Percentiles rank a stretch among this genome's conserved stretches.
These are phyloP conservation scores for Merluccius polli DNA, from an alignment of 2,797 vertebrate species.

Conservation along the genomic window DNA sequence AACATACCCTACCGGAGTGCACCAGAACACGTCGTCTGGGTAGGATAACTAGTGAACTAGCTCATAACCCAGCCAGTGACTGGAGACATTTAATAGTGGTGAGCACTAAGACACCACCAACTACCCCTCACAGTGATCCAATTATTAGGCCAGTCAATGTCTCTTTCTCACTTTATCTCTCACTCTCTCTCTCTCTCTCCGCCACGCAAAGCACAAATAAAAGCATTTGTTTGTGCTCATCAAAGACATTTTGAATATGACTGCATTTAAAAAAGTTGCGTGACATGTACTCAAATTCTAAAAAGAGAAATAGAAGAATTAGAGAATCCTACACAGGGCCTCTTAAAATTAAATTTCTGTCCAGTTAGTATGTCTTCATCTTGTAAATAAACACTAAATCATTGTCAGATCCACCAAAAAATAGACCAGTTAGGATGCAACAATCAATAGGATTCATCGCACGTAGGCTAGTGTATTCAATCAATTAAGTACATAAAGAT, in stretches of 20 bases:
- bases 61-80: not conserved
- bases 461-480: not conserved
- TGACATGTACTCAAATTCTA: no score
- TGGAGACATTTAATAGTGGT: not conserved
- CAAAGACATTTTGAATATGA: no score
- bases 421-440: not conserved
- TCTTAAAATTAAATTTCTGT: not conserved
- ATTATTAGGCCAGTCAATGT: not conserved
- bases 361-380: not conserved
- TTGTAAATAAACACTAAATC: not conserved
- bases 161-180: not conserved
- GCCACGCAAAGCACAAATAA: no score
- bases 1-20: conserved; percentile 1
- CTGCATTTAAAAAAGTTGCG: no score
- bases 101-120: not conserved
- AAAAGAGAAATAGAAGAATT: not conserved
- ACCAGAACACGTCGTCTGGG: conserved; percentile 20
- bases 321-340: not conserved
- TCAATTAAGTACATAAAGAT: not conserved
- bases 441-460: not conserved
- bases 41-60: conserved; percentile 22
- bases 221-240: no score
- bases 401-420: not conserved
- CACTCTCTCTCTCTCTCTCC: no score
- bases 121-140: not conserved